phyloP scores from a whole-genome alignment of 2,888 invertebrate species.

The Ischnura elegans region DNA sequence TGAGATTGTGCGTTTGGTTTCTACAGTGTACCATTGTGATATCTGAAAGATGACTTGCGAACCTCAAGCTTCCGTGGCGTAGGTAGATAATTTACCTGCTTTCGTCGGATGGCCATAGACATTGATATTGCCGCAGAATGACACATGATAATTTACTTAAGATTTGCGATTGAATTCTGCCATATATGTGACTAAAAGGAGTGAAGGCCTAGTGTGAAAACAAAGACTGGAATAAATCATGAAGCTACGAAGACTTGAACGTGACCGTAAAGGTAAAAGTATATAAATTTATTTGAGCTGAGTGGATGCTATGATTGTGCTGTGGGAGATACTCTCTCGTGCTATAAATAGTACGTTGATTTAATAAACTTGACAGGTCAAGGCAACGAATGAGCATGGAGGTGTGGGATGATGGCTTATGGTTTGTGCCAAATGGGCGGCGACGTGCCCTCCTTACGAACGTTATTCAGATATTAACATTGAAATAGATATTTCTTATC shows the following conservation, averaged over 20 bases:
- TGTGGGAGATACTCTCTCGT: not conserved
- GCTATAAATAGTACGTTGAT: not conserved
- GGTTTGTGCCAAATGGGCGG: not conserved
- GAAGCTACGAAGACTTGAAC: not conserved
- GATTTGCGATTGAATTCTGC: not conserved
- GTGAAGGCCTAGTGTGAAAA: not conserved
- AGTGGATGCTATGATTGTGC: not conserved
- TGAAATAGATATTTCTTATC: not conserved
- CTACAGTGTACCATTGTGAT: no score
- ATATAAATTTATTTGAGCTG: not conserved
- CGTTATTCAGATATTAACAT: not conserved
- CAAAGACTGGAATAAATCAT: not conserved
- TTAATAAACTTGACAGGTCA: conserved; percentile 1
- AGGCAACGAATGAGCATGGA: not conserved
- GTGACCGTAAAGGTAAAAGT: not conserved
- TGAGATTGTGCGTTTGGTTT: no score
- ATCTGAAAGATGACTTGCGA: not conserved
- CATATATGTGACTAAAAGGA: not conserved
- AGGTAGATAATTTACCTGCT: not conserved
- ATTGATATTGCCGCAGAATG: not conserved
- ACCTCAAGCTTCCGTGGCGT: not conserved
- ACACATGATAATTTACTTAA: not conserved
- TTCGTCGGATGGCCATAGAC: not conserved
- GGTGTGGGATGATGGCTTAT: not conserved
- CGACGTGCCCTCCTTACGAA: not conserved